Conservation (phyloP, 2,797 vertebrate genomes). For the Varecia variegata region DNA sequence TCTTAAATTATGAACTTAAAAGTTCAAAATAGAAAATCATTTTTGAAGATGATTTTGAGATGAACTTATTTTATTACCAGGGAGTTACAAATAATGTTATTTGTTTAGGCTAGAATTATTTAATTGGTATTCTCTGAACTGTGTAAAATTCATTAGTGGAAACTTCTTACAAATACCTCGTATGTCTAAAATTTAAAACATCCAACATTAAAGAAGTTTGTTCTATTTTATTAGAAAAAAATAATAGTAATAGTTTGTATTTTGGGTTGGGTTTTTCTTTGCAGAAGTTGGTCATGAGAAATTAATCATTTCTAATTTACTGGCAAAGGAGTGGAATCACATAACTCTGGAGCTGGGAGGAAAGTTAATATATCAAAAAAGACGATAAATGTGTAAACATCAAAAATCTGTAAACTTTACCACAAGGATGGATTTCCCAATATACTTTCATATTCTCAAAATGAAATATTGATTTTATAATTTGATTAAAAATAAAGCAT, state of each 20-base stretch:
- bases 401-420: slow-evolving; percentile 64
- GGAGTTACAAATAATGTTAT: not conserved
- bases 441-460: slow-evolving; percentile 64
- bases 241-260: slow-evolving; percentile 32
- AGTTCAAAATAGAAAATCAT: slow-evolving; percentile 50
- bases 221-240: slow-evolving; percentile 43
- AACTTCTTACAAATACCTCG: slow-evolving; percentile 26
- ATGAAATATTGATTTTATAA: slow-evolving; percentile 66
- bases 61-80: slow-evolving; percentile 21
- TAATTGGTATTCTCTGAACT: slow-evolving; percentile 1
- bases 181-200: slow-evolving; percentile 51
- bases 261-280: slow-evolving; percentile 56
- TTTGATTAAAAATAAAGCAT: slow-evolving; percentile 64
- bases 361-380: slow-evolving; percentile 61
- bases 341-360: slow-evolving; percentile 58
- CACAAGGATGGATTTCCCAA: slow-evolving; percentile 56
- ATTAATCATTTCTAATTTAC: slow-evolving; percentile 71
- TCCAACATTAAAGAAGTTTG: slow-evolving; percentile 1
- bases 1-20: slow-evolving; percentile 38
- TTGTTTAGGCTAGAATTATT: slow-evolving; percentile 33
- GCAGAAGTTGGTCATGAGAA: slow-evolving; percentile 66
- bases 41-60: slow-evolving; percentile 50
- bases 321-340: slow-evolving; percentile 59
- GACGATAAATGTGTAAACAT: slow-evolving; percentile 63
- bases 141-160: slow-evolving; percentile 15